phyloP scores from a whole-genome alignment of 2,888 invertebrate genomes.

The Minunthozetes semirufus region DNA sequence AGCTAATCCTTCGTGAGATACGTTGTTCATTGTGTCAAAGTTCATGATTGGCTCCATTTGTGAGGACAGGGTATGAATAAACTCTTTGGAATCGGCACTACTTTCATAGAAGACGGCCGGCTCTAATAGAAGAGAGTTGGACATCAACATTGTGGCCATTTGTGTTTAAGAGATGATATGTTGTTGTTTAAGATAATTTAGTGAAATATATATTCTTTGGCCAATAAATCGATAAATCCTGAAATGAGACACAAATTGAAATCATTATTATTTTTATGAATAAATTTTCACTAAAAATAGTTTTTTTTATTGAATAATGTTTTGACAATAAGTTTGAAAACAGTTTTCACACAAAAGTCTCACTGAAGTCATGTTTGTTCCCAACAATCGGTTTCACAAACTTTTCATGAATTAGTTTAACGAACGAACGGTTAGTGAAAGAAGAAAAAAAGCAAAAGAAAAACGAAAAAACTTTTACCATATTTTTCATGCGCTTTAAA shows the following conservation, averaged over 20 bases:
- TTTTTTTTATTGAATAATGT: too few relatives aligned
- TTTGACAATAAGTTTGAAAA: neutral
- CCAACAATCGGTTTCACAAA: neutral
- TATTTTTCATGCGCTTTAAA: neutral
- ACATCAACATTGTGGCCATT: slow-evolving; percentile 24
- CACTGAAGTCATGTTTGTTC: neutral
- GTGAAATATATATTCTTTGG: neutral
- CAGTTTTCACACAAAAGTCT: neutral
- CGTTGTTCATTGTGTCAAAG: neutral
- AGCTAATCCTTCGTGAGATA: slow-evolving; percentile 6
- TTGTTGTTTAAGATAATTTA: neutral
- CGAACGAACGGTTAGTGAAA: neutral
- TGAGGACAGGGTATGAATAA: neutral
- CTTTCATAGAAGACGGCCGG: neutral
- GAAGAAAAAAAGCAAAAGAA: neutral
- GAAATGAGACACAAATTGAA: neutral
- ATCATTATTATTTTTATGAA: neutral
- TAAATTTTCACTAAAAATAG: neutral
- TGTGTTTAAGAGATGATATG: neutral
- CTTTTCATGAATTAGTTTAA: neutral
- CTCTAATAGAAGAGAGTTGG: neutral
- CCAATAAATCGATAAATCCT: neutral
- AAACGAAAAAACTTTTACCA: neutral
- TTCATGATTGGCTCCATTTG: slow-evolving; percentile 10
- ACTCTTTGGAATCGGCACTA: slow-evolving; percentile 22